A percentile compares a stretch with the other conserved stretches of the same genome.
Evolutionary conservation across 2,113 vertebrate genomes (phyloP).

Genomic region (Phainopepla nitens): DNA sequence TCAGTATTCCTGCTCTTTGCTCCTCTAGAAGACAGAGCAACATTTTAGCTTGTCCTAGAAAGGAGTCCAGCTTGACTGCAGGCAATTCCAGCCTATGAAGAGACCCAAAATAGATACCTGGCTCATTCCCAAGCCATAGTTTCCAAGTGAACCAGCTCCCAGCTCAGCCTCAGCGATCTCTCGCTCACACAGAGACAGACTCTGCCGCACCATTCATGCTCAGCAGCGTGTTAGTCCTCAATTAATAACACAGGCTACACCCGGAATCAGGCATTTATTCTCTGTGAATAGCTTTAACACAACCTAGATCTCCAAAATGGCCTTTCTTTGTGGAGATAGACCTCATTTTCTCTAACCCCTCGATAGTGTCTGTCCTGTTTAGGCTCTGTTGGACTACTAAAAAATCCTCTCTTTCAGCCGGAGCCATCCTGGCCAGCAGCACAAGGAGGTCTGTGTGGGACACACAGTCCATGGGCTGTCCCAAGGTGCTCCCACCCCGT

Average conservation of each 20-base stretch:
- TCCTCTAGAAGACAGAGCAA: background rate
- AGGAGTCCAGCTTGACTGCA: background rate
- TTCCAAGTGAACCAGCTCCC: conserved; percentile 30
- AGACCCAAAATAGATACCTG: conserved; percentile 29
- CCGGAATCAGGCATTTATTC: background rate
- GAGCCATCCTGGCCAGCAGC: rapidly evolving
- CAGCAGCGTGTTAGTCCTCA: background rate
- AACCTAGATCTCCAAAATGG: background rate
- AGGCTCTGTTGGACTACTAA: background rate
- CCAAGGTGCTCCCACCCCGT: background rate
- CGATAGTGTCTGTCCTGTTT: background rate
- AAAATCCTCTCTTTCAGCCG: background rate
- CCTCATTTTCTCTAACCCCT: background rate
- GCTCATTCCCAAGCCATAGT: conserved; percentile 20
- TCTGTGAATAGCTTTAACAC: background rate
- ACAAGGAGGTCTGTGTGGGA: background rate
- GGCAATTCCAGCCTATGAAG: background rate
- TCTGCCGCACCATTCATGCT: background rate
- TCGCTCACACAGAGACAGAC: background rate
- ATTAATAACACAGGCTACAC: background rate
- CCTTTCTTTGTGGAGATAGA: background rate
- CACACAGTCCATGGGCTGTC: background rate
- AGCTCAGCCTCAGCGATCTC: background rate
- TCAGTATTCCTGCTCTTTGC: background rate
- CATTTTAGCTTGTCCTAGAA: background rate